These are phyloP conservation scores for Melinopterus prodromus DNA, from an alignment of 2,888 invertebrate species.

Conservation along the genomic window DNA sequence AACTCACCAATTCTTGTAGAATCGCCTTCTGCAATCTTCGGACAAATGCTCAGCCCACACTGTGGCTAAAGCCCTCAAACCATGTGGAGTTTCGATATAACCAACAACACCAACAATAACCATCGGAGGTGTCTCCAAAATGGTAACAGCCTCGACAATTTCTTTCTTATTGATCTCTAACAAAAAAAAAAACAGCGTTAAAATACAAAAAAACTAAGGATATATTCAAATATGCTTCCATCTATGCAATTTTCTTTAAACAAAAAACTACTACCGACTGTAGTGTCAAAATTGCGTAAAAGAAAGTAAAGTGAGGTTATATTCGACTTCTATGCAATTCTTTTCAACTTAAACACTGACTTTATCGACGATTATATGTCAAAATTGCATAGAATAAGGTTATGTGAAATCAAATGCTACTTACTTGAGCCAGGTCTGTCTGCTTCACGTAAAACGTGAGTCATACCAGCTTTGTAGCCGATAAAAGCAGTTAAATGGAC, in stretches of 20 bases:
- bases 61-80: constrained; percentile 92
- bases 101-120: constrained; percentile 97
- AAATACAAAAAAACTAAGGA: too few relatives aligned
- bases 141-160: constrained; percentile 98
- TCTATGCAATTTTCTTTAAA: neutral
- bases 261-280: neutral
- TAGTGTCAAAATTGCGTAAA: too few relatives aligned
- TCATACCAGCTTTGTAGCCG: constrained; percentile 99
- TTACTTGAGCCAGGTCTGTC: constrained; percentile 98
- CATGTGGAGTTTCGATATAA: constrained; percentile 98
- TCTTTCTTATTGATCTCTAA: constrained; percentile 99
- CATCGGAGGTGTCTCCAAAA: constrained; percentile 98
- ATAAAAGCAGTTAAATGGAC: constrained; percentile 98
- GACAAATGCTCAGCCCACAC: constrained; percentile 99
- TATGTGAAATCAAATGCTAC: constrained; percentile 58
- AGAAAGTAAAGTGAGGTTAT: too few relatives aligned
- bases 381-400: neutral
- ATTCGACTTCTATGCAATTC: too few relatives aligned
- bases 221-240: too few relatives aligned
- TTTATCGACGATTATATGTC: too few relatives aligned
- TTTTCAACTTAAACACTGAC: too few relatives aligned
- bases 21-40: constrained; percentile 97
- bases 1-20: constrained; percentile 99
- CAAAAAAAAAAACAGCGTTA: constrained; percentile 45
- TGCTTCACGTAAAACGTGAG: constrained; percentile 98